Base-by-base conservation (phyloP, 2,797 vertebrate genomes). In the Acipenser transmontanus region DNA sequence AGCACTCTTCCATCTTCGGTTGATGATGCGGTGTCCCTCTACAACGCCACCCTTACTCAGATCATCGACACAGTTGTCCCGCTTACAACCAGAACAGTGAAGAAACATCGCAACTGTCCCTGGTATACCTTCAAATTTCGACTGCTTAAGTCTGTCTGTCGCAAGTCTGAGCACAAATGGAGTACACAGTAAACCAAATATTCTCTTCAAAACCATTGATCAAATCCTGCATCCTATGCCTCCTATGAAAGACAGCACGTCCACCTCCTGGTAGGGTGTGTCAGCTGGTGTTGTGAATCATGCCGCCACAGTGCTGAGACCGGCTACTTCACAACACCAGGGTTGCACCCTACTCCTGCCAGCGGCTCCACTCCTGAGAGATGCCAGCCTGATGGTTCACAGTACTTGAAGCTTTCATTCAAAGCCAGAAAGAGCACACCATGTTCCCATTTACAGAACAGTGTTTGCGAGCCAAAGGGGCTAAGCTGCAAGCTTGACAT, bases 241-340 rank as follows among this genome's bases (percentile, higher is more conserved):
- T 9, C 11, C 59, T 8, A 13, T 34, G 11, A 57, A 17, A 14
- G 47, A 70, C 17, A 6, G 7, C 50, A 6, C 12, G 72, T 10
- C 47, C 49, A 49, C 8, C 61, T 54, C 68, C 68, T 54, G 93
- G 93, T 93, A 85, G 62, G 49, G 93, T 84, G 92, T 88, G 91
- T 89, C 95, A 98, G 96, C 95, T 98, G 96, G 96, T 98, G 96
- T 98, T 98, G 96, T 98, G 96, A 98, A 98, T 98, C 95, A 98
- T 95, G 95, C 95, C 95, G 95, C 85, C 85, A 76, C 86, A 89
- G 78, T 84, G 87, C 75, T 73, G 85, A 89, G 82, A 87, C 88
- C 95, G 95, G 95, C 96, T 98, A 95, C 91, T 98, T 98, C 95
- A 94, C 91, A 98, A 98, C 95, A 94, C 95, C 95, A 98, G 96